Base-by-base conservation (phyloP, 2,888 invertebrate species). In the Ochropleura leucogaster region DNA sequence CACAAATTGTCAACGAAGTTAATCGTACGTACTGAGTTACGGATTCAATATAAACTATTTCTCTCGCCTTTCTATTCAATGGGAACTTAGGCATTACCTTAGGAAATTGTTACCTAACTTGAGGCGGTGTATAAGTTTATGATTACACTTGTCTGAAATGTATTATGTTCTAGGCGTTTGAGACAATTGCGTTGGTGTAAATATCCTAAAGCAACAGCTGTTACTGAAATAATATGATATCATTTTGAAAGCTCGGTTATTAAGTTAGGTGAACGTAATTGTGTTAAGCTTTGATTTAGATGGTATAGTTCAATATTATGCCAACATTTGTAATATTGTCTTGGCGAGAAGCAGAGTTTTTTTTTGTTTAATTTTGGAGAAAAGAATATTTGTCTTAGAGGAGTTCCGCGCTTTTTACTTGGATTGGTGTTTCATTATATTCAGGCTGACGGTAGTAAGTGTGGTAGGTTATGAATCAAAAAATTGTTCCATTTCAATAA, bases 61-160 rank as follows among this genome's bases (percentile, higher is more conserved):
- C 87, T 88, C 89, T 89, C 89, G 79, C 83, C 83, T 88, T 88
- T 87, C 85, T 71, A 89, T 90, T 90, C 90, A 91, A 92, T 91
- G 88, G 84, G 80, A 92, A 90, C 87, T 90, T 91, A 89, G 90
- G 90, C 92, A 88, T 86, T 90, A 67, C 82, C 88, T 92, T 89
- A 85, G 90, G 89, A 90, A 92, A 92, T 92, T 91, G 92, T 91
- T 91, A 83, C 85, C 82, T 85, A 90, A 89, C 88, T 89, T 88
- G 74, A 88, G 65, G 75, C 86, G 87, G 65, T 57, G 85, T 81
- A 86, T 87, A 90, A 92, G 89, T 92, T 94, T 90, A 90, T 93
- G 91, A 92, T 92, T 93, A 91, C 89, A 89, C 85, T 88, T 79
- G 83, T 83, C 86, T 82, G 72, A 83, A 85, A 83, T 51, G 57